A percentile compares a stretch with the other conserved stretches of the same genome.
phyloP scores from a whole-genome alignment of 2,888 invertebrate genomes.

The Plutella xylostella region DNA sequence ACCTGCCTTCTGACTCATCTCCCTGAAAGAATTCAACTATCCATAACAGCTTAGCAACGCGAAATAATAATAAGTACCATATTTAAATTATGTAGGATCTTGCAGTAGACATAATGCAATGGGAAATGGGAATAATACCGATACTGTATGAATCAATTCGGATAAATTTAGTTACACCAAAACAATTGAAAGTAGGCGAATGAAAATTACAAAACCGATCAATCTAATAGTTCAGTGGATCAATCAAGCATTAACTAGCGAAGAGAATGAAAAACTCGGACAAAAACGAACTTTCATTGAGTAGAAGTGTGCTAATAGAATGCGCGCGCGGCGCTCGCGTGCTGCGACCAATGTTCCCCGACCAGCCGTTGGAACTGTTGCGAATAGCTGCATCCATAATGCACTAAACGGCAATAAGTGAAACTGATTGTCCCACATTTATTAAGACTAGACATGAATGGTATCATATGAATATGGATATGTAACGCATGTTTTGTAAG shows the following conservation, averaged over 20 bases:
- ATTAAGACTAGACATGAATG: not conserved
- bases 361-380: slow-evolving; percentile 16
- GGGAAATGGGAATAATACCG: no score
- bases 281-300: slow-evolving; percentile 54
- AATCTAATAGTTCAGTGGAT: slow-evolving; percentile 32
- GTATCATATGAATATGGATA: no score
- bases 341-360: slow-evolving; percentile 23
- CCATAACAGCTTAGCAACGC: not conserved
- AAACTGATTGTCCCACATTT: slow-evolving; percentile 33
- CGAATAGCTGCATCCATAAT: slow-evolving; percentile 42
- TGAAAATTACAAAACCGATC: slow-evolving; percentile 31
- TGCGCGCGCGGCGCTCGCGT: slow-evolving; percentile 27
- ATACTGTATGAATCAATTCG: not conserved
- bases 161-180: not conserved
- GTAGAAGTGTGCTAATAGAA: slow-evolving; percentile 53
- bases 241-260: slow-evolving; percentile 30
- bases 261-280: slow-evolving; percentile 50
- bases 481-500: no score
- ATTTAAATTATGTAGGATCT: no score
- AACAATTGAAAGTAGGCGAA: slow-evolving; percentile 17
- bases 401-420: slow-evolving; percentile 35
- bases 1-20: slow-evolving; percentile 2
- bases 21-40: not conserved
- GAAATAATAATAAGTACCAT: no score
- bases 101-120: no score